Conservation (phyloP, 2,113 vertebrate species). For the Tragulus kanchil region DNA sequence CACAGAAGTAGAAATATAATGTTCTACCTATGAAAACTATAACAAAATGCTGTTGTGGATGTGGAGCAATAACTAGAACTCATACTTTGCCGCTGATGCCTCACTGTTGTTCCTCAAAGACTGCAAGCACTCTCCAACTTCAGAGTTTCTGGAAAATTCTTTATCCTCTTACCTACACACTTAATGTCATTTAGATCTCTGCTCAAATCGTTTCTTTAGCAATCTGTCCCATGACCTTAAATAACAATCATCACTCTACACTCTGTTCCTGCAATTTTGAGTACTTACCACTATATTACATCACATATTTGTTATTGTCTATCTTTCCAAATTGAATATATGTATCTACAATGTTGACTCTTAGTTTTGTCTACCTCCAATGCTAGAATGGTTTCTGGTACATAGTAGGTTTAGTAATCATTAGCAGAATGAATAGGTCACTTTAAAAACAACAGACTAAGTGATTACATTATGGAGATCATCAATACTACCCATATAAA, state of each 20-base stretch:
- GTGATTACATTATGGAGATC: not conserved
- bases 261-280: not conserved
- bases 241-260: not conserved
- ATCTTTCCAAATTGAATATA: not conserved
- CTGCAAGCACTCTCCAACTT: not conserved
- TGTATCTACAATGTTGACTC: not conserved
- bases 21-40: not conserved
- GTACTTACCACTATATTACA: not conserved
- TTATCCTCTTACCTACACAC: not conserved
- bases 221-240: not conserved
- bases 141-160: slow-evolving; percentile 18
- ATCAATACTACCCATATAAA: not conserved
- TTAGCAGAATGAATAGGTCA: not conserved
- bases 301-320: not conserved
- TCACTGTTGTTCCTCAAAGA: not conserved
- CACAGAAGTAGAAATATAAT: not conserved
- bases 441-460: slow-evolving; percentile 19
- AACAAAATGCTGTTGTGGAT: not conserved
- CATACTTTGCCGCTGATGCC: not conserved
- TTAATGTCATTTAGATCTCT: not conserved
- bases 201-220: slow-evolving; percentile 2
- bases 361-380: not conserved
- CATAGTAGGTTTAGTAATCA: not conserved
- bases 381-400: not conserved
- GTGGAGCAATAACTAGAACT: not conserved